Evolutionary conservation across 2,888 invertebrate genomes (phyloP), one percentile per base, ranked within the genome.

Genomic region (Yponomeuta cagnagella): DNA sequence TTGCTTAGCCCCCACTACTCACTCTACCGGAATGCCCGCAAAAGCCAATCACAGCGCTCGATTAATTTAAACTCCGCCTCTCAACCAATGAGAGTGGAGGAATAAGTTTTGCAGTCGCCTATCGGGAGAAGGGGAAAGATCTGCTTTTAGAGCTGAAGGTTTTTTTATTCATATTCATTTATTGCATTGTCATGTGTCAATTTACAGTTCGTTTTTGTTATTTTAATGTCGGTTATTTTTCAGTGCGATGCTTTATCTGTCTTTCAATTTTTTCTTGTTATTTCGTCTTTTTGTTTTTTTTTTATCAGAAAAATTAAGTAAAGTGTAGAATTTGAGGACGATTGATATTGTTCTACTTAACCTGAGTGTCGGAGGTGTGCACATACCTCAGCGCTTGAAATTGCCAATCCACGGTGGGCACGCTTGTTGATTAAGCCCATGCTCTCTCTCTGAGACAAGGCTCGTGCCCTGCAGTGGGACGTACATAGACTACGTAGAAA

Each of bases 1-100:
- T 83, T 89, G 90, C 82, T 85, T 80, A 76, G 12, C 75, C 86
- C 89, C 89, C 85, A 82, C 85, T 78, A 76, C 71, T 23, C 31
- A 37, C 48, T 72, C 72, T 78, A 79, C 82, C 84, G 84, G 87
- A 86, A 82, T 76, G 76, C 66, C 37, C 67, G 8, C 37, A 58
- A 63, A 73, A 70, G 70, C 91, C 87, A 90, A 90, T 90, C 72
- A 71, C 48, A 72, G 63, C 4, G 66, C 72, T 70, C 74, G 74
- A 70, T 72, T 76, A 70, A 63, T 73, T 70, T 72, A 79, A 77
- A 63, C 77, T 71, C 83, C 91, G 87, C 91, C 91, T 83, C 76
- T 79, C 77, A 73, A 74, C 90, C 90, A 90, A 89, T 89, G 77
- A 72, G 70, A 75, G 69, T n/a, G 69, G 72, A 68, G 63, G 68